Base-by-base conservation (phyloP, 2,888 invertebrate species). In the Rotaria magnacalcarata region DNA sequence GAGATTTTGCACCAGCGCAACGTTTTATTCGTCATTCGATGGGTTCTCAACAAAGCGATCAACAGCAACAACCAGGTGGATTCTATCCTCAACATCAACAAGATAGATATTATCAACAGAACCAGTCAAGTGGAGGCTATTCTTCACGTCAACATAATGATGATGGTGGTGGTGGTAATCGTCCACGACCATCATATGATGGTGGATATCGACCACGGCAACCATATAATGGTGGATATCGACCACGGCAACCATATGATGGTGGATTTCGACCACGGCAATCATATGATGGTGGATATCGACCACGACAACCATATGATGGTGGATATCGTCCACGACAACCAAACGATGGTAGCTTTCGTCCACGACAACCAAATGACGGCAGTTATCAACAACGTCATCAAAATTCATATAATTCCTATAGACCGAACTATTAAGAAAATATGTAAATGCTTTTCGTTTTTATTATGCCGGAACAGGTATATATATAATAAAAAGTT, bases 1-100 rank as follows among this genome's bases (percentile, higher is more conserved):
- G 80, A 47, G 80, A 80, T 80, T 80, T 80, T n/a, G 47, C 43
- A 80, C 24, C 80, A 2, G 80, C 80, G 11, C 80, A 47, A 47
- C 80, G 80, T 10, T 47, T 47, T 47, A 80, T 80, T 47, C 43
- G n/a, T 43, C 80, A 80, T 80, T 47, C 80, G 4, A 7, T 47
- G 11, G 80, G 80, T 80, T 11, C 47, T 7, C 80, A 80, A 14
- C 80, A 47, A 24, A 24, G 19, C 2, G 11, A 52, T 52, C 67
- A 67, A 67, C 34, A 67, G 6, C 67, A 67, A 24, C 11, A 60
- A 19, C 19, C 34, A 4, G 67, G 34, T 67, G 67, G 67, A 16
- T 67, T 16, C 16, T 27, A 14, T 34, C 8, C 58, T 58, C 58
- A 24, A n/a, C 67, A 34, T 67, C 67, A 67, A 34, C 5, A 27